Evolutionary conservation across 2,888 invertebrate species (phyloP).

Genomic region (Eilema sororculum): DNA sequence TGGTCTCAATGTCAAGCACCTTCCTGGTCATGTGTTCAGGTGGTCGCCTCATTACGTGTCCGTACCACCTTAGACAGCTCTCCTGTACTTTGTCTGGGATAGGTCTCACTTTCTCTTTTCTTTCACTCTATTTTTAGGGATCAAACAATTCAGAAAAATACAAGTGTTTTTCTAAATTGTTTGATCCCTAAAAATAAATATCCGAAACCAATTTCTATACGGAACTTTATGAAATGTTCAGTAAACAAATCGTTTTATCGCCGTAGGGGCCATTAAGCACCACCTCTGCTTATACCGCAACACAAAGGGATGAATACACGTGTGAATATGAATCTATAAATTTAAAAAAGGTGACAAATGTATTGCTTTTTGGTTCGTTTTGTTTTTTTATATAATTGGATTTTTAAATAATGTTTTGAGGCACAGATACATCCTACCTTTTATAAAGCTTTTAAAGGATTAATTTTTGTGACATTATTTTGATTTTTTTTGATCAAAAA

Average conservation of each 20-base stretch:
- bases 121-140: too few species aligned
- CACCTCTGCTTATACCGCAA: conserved; percentile 13
- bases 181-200: not conserved
- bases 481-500: not conserved
- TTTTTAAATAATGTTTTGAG: conserved; percentile 10
- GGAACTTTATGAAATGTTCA: conserved; percentile 39
- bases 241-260: conserved; percentile 50
- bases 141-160: too few species aligned
- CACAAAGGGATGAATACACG: conserved; percentile 25
- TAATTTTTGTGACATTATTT: not conserved
- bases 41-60: too few species aligned
- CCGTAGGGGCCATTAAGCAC: conserved; percentile 41
- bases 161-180: not conserved
- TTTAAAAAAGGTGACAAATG: conserved; percentile 3
- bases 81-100: too few species aligned
- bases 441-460: not conserved
- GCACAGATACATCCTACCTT: not conserved
- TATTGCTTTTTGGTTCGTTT: not conserved
- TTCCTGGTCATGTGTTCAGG: too few species aligned
- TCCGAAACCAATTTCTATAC: not conserved
- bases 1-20: too few species aligned
- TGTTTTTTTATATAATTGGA: conserved; percentile 1
- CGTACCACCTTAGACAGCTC: too few species aligned
- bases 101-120: too few species aligned
- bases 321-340: conserved; percentile 14